A percentile compares a stretch with the other conserved stretches of the same genome.
Evolutionary conservation across 2,888 invertebrate genomes (phyloP).

Genomic region (Eupithecia vulgata): DNA sequence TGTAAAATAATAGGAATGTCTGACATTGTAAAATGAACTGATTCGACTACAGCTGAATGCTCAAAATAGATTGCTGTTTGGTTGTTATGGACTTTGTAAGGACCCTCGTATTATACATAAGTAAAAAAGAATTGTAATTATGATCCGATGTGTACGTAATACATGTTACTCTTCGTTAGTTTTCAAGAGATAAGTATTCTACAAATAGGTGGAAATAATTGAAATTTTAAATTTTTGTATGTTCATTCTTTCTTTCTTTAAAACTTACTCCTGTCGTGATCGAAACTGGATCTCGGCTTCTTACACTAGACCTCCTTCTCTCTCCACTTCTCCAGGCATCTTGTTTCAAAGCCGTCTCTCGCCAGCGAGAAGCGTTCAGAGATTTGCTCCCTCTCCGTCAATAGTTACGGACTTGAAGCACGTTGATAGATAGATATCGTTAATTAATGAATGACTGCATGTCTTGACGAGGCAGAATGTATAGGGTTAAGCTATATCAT

Average conservation of each 20-base stretch:
- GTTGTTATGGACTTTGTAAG: neutral
- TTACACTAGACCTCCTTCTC: neutral
- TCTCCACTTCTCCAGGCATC: neutral
- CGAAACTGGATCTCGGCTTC: neutral
- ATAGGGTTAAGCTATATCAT: too few relatives aligned
- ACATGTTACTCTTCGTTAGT: too few relatives aligned
- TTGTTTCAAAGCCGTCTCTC: neutral
- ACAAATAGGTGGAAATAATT: neutral
- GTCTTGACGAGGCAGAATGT: too few relatives aligned
- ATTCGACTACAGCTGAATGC: too few relatives aligned
- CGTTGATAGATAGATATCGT: too few relatives aligned
- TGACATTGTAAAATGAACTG: neutral
- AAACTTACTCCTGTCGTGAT: neutral
- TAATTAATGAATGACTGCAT: too few relatives aligned
- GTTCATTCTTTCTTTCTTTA: too few relatives aligned
- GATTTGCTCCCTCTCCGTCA: neutral
- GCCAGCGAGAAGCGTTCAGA: neutral
- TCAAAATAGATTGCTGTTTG: neutral
- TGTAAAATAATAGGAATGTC: neutral
- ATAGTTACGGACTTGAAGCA: too few relatives aligned
- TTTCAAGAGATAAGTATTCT: neutral
- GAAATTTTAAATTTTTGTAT: neutral
- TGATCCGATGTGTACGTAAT: neutral
- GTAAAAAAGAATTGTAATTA: neutral
- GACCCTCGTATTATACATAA: neutral